Base-by-base conservation (phyloP, 2,888 invertebrate genomes). In the Toxonevra muliebris region DNA sequence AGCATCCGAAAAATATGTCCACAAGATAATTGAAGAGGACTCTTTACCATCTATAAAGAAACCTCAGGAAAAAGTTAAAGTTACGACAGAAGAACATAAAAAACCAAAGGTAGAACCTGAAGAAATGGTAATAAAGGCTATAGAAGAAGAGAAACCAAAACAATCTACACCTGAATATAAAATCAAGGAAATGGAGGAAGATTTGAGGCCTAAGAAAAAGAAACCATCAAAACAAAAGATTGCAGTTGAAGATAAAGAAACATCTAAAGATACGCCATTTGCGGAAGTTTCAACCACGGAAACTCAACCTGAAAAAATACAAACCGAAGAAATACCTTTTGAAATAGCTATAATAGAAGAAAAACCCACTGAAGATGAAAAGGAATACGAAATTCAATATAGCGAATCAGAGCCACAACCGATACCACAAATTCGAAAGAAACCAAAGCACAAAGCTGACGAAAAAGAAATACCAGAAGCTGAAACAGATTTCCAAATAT, bases 71-170 rank as follows among this genome's bases (percentile, higher is more conserved):
- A 64, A 76, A 55, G 50, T 71, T 9, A 75, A 79, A 68, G 57
- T 69, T 12, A 55, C 43, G 42, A 20, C 45, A 40, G 61, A 80
- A 59, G 79, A 85, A 66, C 82, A 84, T 61, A 71, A 80, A 19
- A 87, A 85, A 58, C 85, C 84, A 13, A 85, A 86, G 71, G 83
- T 86, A 75, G 86, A 87, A 80, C 79, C 85, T 1, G 85, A 86
- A 13, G 85, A 86, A 77, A 84, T 86, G 60, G 78, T 83, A 41
- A 86, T 78, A 59, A 79, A 78, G 61, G 81, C 82, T 74, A 81
- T 82, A 69, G 86, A 82, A 69, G 85, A 82, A 52, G 80, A 82
- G 17, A 61, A 66, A 13, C 69, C 71, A 5, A 52, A 64, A 13
- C 59, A 69, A 17, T 70, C 71, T 19, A 61, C 58, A 11, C 52